A percentile compares a stretch with the other conserved stretches of the same genome.
Evolutionary conservation across 2,113 vertebrate species (phyloP).

Genomic region (Cricetomys ansorgei): DNA sequence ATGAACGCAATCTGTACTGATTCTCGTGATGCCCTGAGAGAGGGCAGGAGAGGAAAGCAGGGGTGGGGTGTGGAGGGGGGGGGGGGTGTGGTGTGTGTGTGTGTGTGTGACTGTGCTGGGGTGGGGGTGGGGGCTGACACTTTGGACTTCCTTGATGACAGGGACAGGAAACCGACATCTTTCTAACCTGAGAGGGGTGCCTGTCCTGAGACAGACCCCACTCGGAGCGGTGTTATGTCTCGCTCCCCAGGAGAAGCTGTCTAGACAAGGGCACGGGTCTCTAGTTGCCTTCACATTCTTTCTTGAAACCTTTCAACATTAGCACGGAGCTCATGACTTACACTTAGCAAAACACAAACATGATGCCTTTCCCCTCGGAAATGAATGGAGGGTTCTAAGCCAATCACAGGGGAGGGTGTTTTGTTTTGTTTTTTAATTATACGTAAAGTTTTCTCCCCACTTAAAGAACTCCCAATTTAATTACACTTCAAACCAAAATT

Average conservation of each 20-base stretch:
- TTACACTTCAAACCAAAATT: constrained; percentile 55
- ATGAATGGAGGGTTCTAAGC: constrained; percentile 30
- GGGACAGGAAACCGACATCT: constrained; percentile 63
- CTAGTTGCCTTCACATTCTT: constrained; percentile 74
- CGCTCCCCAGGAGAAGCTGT: constrained; percentile 75
- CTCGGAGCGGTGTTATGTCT: constrained; percentile 53
- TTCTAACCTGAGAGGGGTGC: constrained; percentile 52
- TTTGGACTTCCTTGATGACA: constrained; percentile 30
- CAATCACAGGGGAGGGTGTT: constrained; percentile 4
- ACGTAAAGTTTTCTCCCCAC: constrained; percentile 60
- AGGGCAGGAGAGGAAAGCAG: not conserved
- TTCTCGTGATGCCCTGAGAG: constrained; percentile 56
- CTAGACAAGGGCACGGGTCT: constrained; percentile 58
- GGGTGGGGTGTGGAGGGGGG: not conserved
- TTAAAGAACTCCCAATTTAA: constrained; percentile 82
- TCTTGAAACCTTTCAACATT: constrained; percentile 75
- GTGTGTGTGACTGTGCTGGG: not conserved
- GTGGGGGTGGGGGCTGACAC: not conserved
- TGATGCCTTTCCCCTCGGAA: not conserved
- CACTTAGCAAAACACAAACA: constrained; percentile 42
- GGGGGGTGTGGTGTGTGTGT: no score
- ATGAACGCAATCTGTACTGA: constrained; percentile 25
- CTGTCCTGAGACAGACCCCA: constrained; percentile 56
- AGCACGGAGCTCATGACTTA: constrained; percentile 13
- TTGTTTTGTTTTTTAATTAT: no score